Base-by-base conservation (phyloP, 2,113 vertebrate species). In the Cardinalis cardinalis region DNA sequence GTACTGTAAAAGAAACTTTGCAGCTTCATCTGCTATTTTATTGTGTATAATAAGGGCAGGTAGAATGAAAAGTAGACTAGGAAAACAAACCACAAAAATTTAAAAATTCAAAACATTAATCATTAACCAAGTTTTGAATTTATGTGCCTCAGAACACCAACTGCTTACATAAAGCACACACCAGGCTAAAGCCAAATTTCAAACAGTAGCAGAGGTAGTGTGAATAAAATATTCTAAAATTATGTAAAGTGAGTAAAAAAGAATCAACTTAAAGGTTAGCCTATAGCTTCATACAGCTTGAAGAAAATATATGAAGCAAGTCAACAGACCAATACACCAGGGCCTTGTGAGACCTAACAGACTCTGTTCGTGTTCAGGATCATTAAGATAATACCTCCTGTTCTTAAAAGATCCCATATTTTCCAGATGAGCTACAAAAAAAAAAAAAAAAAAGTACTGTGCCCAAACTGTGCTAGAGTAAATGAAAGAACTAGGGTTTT, bases 11-110 rank as follows among this genome's bases (percentile, higher is more conserved):
- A 96, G 78, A 96, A 97, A 96, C 93, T 97, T 97, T 94, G 95
- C 82, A 91, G 94, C 76, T 96, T 97, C 90, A 94, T 94, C 88
- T 97, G 95, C 80, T 97, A 77, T 95, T 97, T 97, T 85, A 92
- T 41, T 88, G n/a, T 8, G 32, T 26, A 53, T 36, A 87, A 53
- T n/a, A 34, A 76, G 18, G 52, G 41, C 36, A 53, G 46, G 52
- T n/a, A 74, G 56, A 72, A 51, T 38, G 21, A 90, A 55, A 87
- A 72, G 46, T 3, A 77, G 12, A 38, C 46, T 19, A 72, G 18
- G 29, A 26, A 86, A 66, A 71, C 26, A 59, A 56, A 13, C 1
- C 3, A 9, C 41, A 24, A 55, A 82, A 84, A 82, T n/a, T n/a
- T 32, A 6, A 74, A 38, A 40, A 51, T 41, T 61, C 12, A n/a